These are phyloP conservation scores for Drosophila melanica DNA, from an alignment of 1,140 invertebrate species.

Conservation along the genomic window DNA sequence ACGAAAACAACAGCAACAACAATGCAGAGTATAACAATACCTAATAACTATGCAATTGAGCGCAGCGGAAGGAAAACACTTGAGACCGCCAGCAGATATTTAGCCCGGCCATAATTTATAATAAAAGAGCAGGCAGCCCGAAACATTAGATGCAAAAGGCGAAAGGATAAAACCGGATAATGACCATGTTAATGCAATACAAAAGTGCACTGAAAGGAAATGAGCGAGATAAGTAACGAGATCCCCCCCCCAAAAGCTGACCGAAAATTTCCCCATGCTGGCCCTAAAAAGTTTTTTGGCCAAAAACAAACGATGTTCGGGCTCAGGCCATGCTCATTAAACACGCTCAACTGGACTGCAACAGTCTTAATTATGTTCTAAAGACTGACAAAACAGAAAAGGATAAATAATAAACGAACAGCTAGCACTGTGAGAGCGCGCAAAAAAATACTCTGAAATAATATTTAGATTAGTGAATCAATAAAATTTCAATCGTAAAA, in stretches of 20 bases:
- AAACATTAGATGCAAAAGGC: constrained; percentile 63
- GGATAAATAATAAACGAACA: constrained; percentile 6
- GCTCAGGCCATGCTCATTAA: constrained; percentile 64
- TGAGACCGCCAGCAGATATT: constrained; percentile 32
- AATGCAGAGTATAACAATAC: constrained; percentile 41
- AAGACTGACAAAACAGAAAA: constrained; percentile 50
- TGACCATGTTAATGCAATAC: constrained; percentile 82
- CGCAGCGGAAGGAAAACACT: constrained; percentile 59
- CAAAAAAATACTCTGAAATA: constrained; percentile 2
- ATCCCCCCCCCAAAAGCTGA: constrained; percentile 37
- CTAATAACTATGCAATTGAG: constrained; percentile 74
- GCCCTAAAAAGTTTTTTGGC: constrained; percentile 34
- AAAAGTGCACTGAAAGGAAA: constrained; percentile 82
- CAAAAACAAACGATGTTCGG: constrained; percentile 54
- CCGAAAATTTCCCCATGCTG: constrained; percentile 22
- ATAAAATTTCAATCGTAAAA: neutral
- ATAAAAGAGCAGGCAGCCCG: constrained; percentile 32
- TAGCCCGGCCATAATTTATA: constrained; percentile 60
- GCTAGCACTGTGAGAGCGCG: constrained; percentile 14
- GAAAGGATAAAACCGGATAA: constrained; percentile 63
- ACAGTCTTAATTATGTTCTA: constrained; percentile 81
- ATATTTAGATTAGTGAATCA: too few species aligned
- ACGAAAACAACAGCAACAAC: constrained; percentile 21
- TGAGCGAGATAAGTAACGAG: constrained; percentile 81
- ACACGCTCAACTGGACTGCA: constrained; percentile 71